phyloP scores from a whole-genome alignment of 2,888 invertebrate species.

The Torymus aiolomorphi region DNA sequence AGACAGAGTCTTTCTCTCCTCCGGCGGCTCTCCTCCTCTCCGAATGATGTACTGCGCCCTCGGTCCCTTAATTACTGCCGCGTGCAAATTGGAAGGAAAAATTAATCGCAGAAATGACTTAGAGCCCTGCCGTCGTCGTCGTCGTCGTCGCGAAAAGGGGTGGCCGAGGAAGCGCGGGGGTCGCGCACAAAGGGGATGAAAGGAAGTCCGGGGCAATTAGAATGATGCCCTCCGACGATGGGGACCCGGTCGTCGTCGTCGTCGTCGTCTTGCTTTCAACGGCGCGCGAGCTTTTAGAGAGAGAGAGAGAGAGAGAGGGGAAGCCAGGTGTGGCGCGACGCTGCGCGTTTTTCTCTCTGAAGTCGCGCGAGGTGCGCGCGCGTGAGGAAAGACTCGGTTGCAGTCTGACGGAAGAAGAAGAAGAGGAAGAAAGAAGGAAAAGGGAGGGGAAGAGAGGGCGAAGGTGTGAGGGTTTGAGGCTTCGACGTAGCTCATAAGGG shows the following conservation, averaged over 20 bases:
- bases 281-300: background rate
- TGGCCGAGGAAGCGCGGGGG: conserved; percentile 73
- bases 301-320: background rate
- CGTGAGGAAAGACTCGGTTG: conserved; percentile 36
- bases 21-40: conserved; percentile 46
- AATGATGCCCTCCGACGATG: conserved; percentile 71
- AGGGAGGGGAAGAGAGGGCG: too few species aligned
- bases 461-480: too few species aligned
- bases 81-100: conserved; percentile 77
- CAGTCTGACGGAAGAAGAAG: too few species aligned
- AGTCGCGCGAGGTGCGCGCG: background rate
- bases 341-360: background rate
- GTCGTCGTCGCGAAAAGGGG: conserved; percentile 13
- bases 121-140: conserved; percentile 62
- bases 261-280: conserved; percentile 21
- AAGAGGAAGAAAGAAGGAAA: too few species aligned
- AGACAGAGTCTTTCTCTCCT: conserved; percentile 48
- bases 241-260: background rate
- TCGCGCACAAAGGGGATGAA: conserved; percentile 75
- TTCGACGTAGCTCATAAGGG: too few species aligned
- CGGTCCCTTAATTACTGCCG: conserved; percentile 76
- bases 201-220: conserved; percentile 76
- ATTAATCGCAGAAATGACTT: conserved; percentile 77
- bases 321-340: too few species aligned
- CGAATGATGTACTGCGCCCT: conserved; percentile 71